Base-by-base conservation (phyloP, 2,113 vertebrate genomes). In the Mobula hypostoma region DNA sequence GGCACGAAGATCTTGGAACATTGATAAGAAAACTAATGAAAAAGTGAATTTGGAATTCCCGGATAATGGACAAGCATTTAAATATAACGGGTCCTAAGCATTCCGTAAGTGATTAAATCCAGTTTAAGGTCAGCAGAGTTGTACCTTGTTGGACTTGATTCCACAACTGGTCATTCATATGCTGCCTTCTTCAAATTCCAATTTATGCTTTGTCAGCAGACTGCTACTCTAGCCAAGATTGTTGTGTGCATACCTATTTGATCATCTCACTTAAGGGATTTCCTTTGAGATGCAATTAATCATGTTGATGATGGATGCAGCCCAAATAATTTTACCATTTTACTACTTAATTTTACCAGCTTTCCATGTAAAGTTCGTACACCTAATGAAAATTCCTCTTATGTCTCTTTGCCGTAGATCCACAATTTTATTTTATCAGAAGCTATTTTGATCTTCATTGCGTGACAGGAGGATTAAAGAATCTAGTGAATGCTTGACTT, bases 201-300 rank as follows among this genome's bases (percentile, higher is more conserved):
- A 36, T 29, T 15, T 77, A 72, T 68, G 21, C 29, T 88, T 93
- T 92, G 87, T 32, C 56, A 74, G 94, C 91, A 88, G 32, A 91
- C 12, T 94, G 70, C 58, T 94, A 58, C 36, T 72, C 32, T 87
- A 15, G 58, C 72, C 61, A 12, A 40, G 76, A 90, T 36, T 90
- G 85, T 91, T 83, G 87, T 88, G 70, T 68, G 2, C 83, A 63
- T 83, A 68, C 80, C 58, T 93, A 76, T 36, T 74, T 90, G 85
- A 90, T 90, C 21, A 48, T 36, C 66, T 94, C 56, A 94, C 90
- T 90, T 94, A 94, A 63, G 76, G 94, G 91, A 87, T 78, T 94
- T 94, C 94, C 94, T 94, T 78, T 4, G 93, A 94, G 94, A 90
- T 92, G 70, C 48, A 66, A 83, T 95, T 95, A 95, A 94, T 94